Conservation (phyloP, 2,113 vertebrate genomes). For the Scolopax mira region DNA sequence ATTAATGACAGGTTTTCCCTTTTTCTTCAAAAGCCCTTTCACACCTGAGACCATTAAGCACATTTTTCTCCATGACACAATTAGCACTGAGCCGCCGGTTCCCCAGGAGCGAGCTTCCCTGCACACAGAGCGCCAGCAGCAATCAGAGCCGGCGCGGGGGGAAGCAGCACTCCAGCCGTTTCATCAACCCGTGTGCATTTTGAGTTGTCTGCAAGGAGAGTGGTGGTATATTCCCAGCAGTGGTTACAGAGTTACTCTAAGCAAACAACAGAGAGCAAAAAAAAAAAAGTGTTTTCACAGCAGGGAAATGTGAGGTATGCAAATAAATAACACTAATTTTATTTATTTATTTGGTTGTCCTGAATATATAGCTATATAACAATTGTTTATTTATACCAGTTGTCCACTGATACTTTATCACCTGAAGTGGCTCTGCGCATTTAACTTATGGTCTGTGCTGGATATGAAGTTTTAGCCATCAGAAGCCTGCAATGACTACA, state of each 20-base stretch:
- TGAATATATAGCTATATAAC: no score
- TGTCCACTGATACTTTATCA: background rate
- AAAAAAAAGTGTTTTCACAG: constrained; percentile 34
- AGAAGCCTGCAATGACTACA: background rate
- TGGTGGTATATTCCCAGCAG: background rate
- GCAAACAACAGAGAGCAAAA: constrained; percentile 52
- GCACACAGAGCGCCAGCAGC: background rate
- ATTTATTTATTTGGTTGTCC: no score
- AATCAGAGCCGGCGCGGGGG: constrained; percentile 57
- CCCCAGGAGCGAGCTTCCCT: background rate
- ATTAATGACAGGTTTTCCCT: background rate
- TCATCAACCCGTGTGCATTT: constrained; percentile 62
- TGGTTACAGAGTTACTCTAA: constrained; percentile 24
- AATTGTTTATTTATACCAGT: no score
- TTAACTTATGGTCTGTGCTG: background rate
- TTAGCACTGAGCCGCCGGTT: constrained; percentile 6
- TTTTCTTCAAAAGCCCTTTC: background rate
- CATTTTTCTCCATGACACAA: constrained; percentile 29
- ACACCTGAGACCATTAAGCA: background rate
- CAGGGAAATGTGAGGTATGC: background rate
- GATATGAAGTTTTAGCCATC: background rate
- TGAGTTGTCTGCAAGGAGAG: constrained; percentile 47
- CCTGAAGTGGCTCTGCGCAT: background rate
- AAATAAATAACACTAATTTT: background rate
- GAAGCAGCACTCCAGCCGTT: constrained; percentile 38